Evolutionary conservation across 2,888 invertebrate species (phyloP).

Genomic region (Hydraecia micacea): DNA sequence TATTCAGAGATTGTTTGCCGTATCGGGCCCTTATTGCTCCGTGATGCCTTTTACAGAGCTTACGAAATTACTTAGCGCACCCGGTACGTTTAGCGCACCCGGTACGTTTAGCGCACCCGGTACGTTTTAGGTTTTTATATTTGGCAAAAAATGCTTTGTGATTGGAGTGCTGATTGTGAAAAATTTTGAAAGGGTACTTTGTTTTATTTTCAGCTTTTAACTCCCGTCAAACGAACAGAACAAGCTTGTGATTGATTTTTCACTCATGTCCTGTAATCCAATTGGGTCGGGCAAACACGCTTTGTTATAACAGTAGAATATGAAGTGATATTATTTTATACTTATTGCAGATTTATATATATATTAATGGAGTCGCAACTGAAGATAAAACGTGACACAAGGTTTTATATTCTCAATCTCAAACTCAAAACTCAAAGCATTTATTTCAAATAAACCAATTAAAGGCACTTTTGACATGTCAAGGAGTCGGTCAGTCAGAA

Average conservation of each 20-base stretch:
- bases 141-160: not conserved
- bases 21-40: constrained; percentile 77
- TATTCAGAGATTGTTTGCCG: constrained; percentile 84
- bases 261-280: not conserved
- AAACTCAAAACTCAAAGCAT: too few species aligned
- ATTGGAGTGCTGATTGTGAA: constrained; percentile 20
- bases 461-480: too few species aligned
- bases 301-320: not conserved
- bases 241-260: not conserved
- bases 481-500: too few species aligned
- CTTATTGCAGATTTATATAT: too few species aligned
- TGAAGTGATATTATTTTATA: not conserved
- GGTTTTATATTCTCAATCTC: not conserved
- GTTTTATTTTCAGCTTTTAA: not conserved
- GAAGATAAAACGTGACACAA: not conserved
- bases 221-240: not conserved
- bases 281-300: not conserved
- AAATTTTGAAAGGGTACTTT: constrained; percentile 15
- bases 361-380: not conserved
- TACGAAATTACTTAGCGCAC: constrained; percentile 48
- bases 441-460: too few species aligned
- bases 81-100: constrained; percentile 34
- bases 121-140: constrained; percentile 44
- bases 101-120: constrained; percentile 38
- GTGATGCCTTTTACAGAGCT: constrained; percentile 65